A percentile compares a stretch with the other conserved stretches of the same genome.
phyloP scores from a whole-genome alignment of 2,888 invertebrate genomes.

The Chironomus tentans region DNA sequence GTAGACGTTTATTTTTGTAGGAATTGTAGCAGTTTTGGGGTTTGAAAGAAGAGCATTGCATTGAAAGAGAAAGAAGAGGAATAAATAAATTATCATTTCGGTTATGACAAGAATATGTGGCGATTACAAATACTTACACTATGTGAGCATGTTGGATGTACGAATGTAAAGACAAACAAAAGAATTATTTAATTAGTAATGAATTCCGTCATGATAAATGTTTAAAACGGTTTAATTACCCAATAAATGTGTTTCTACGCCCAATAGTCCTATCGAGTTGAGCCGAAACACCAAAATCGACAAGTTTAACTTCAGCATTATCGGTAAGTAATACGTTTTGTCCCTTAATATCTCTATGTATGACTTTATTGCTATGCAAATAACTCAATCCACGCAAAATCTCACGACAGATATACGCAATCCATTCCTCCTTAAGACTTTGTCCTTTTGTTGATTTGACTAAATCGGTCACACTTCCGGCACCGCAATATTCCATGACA shows the following conservation, averaged over 20 bases:
- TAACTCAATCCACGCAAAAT: conserved; percentile 91
- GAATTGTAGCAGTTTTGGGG: background rate
- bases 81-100: too few species aligned
- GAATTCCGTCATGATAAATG: too few species aligned
- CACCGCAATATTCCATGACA: conserved; percentile 99
- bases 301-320: conserved; percentile 99
- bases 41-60: too few species aligned
- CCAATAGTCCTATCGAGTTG: conserved; percentile 99
- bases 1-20: too few species aligned
- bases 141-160: too few species aligned
- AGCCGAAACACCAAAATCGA: conserved; percentile 99
- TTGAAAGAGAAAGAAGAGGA: too few species aligned
- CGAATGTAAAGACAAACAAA: too few species aligned
- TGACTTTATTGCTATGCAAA: conserved; percentile 97
- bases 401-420: conserved; percentile 97
- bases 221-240: conserved; percentile 31
- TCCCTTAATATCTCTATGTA: conserved; percentile 98
- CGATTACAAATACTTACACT: too few species aligned
- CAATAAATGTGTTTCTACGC: conserved; percentile 94
- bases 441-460: conserved; percentile 99
- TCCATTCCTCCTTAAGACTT: conserved; percentile 99
- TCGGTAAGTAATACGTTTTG: conserved; percentile 99
- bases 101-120: too few species aligned
- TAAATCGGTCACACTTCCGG: conserved; percentile 96
- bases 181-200: too few species aligned